These are phyloP conservation scores for Gymnothorax javanicus DNA, from an alignment of 2,797 vertebrate species.

Conservation along the genomic window DNA sequence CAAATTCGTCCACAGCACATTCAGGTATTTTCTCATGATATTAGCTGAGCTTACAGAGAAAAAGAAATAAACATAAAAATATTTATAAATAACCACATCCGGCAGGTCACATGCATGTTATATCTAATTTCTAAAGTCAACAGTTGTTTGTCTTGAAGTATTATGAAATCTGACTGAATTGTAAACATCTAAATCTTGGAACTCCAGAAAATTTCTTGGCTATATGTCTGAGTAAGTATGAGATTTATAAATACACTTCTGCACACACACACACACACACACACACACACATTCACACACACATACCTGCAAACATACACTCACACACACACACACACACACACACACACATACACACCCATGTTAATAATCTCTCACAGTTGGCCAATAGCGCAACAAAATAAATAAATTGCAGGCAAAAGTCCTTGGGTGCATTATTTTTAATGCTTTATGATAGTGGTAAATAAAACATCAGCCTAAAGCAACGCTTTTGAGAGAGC, in stretches of 20 bases:
- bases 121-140: neutral
- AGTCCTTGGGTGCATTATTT: neutral
- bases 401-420: neutral
- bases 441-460: neutral
- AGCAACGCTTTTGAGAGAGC: neutral
- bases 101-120: neutral
- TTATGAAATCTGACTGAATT: neutral
- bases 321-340: neutral
- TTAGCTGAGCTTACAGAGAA: neutral
- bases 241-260: neutral
- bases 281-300: neutral
- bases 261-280: neutral
- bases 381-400: neutral
- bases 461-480: neutral
- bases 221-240: neutral
- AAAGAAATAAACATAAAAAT: neutral
- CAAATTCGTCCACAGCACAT: neutral
- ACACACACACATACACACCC: neutral
- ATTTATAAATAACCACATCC: neutral
- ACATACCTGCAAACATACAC: neutral
- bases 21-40: neutral
- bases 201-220: neutral
- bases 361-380: too few relatives aligned
- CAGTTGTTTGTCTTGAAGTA: neutral
- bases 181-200: neutral